Evolutionary conservation across 2,797 vertebrate species (phyloP), one percentile per base, ranked within the genome.

Genomic region (Lepus oiostolus): DNA sequence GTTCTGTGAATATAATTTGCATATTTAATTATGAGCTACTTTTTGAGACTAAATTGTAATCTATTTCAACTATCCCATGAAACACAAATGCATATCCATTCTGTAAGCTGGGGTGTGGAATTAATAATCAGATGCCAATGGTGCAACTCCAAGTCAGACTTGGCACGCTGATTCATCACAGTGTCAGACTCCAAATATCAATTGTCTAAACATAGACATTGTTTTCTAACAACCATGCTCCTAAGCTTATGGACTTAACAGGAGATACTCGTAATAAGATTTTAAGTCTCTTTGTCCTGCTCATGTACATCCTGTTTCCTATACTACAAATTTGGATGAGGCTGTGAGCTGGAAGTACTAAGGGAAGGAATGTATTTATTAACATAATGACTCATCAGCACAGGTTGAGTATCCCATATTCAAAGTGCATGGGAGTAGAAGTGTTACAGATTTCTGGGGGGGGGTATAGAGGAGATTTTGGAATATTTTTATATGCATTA

Each of bases 21-120:
- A 84, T 85, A 91, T 96, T 76, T 97, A 95, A 84, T 93, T 97
- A 96, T 14, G 91, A 96, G 74, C 83, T 70, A 47, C 16, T 96
- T 30, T 54, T 93, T 92, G 95, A 93, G 90, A 96, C 91, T 97
- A 96, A 95, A 94, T 86, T 93, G 16, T 24, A 85, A 70, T 12
- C 5, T 16, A 88, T 12, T 16, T 88, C 62, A 90, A 76, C 4
- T 30, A 21, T 62, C 28, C 71, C 30, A 58, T 60, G 50, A 92
- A 86, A 68, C 72, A 52, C 8, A 38, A 47, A 68, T 60, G 28
- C 19, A 0, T 54, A 1, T 4, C 6, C 24, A 76, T 75, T 22
- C 26, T 38, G 47, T 72, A 95, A 28, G 3, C 26, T 26, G 16
- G 0, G 2, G 2, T 80, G 19, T 77, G 13, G 26, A 79, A 80